A percentile compares a stretch with the other conserved stretches of the same genome.
Evolutionary conservation across 2,888 invertebrate species (phyloP).

Genomic region (Troglohyphantes excavatus): DNA sequence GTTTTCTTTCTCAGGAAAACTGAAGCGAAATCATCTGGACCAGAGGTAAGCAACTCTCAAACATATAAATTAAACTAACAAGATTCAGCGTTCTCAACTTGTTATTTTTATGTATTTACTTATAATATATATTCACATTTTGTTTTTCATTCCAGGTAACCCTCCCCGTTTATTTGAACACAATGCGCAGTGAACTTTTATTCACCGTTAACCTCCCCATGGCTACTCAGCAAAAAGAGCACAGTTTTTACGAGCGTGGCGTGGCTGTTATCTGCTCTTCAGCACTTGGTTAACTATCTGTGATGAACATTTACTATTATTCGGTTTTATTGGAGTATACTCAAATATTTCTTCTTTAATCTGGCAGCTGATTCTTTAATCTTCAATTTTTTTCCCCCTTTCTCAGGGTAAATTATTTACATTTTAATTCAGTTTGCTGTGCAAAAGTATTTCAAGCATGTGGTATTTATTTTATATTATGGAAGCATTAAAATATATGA

Average conservation of each 20-base stretch:
- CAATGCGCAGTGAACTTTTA: slow-evolving; percentile 95
- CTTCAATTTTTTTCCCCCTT: slow-evolving; percentile 1
- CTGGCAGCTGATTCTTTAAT: slow-evolving; percentile 60
- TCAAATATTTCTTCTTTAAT: slow-evolving; percentile 7
- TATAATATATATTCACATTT: not conserved
- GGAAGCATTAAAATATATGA: not conserved
- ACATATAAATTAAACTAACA: not conserved
- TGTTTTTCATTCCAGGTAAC: slow-evolving; percentile 85
- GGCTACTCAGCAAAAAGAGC: slow-evolving; percentile 94
- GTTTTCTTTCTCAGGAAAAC: slow-evolving; percentile 53
- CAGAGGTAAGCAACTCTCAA: slow-evolving; percentile 54
- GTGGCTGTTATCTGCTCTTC: slow-evolving; percentile 98
- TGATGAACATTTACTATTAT: slow-evolving; percentile 55
- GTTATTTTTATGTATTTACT: not conserved
- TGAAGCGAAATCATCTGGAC: slow-evolving; percentile 46
- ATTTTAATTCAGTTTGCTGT: slow-evolving; percentile 13
- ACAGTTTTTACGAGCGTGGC: slow-evolving; percentile 98
- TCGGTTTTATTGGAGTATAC: slow-evolving; percentile 17
- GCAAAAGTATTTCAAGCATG: slow-evolving; percentile 22
- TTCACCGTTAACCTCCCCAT: slow-evolving; percentile 93
- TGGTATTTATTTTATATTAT: slow-evolving; percentile 17
- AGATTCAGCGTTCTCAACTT: not conserved
- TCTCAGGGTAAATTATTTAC: not conserved
- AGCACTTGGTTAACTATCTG: slow-evolving; percentile 85
- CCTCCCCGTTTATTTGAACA: slow-evolving; percentile 98